These are phyloP conservation scores for Lasiurus cinereus DNA, from an alignment of 2,113 vertebrate species.

Conservation along the genomic window DNA sequence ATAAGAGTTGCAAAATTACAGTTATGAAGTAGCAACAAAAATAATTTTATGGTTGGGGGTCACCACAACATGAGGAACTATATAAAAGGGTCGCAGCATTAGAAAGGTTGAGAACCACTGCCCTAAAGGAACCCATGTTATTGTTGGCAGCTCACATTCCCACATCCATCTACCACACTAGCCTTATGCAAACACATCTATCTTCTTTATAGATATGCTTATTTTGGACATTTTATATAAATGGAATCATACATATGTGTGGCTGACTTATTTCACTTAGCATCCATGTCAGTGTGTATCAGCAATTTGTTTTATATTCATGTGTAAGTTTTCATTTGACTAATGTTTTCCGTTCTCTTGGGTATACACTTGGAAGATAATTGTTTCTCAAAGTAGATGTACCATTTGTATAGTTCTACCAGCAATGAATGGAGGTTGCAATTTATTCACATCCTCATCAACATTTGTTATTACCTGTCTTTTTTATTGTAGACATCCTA, in stretches of 20 bases:
- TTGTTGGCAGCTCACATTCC: not conserved
- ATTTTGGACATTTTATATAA: not conserved
- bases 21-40: too few species aligned
- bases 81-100: too few species aligned
- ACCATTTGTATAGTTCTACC: not conserved
- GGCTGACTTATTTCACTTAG: not conserved
- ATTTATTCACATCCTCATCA: not conserved
- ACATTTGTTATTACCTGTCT: not conserved
- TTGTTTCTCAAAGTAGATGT: not conserved
- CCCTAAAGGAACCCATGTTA: not conserved
- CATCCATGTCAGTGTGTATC: not conserved
- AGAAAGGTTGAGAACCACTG: too few species aligned
- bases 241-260: not conserved
- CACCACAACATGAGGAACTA: too few species aligned
- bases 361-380: not conserved
- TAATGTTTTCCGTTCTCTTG: slow-evolving; percentile 21
- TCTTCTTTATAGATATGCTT: not conserved
- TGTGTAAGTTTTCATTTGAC: not conserved
- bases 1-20: too few species aligned
- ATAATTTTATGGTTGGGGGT: too few species aligned
- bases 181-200: not conserved
- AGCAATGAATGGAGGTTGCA: not conserved
- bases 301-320: not conserved
- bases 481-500: not conserved
- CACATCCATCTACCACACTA: not conserved